phyloP scores from a whole-genome alignment of 2,888 invertebrate species.

The Neoascia interrupta region DNA sequence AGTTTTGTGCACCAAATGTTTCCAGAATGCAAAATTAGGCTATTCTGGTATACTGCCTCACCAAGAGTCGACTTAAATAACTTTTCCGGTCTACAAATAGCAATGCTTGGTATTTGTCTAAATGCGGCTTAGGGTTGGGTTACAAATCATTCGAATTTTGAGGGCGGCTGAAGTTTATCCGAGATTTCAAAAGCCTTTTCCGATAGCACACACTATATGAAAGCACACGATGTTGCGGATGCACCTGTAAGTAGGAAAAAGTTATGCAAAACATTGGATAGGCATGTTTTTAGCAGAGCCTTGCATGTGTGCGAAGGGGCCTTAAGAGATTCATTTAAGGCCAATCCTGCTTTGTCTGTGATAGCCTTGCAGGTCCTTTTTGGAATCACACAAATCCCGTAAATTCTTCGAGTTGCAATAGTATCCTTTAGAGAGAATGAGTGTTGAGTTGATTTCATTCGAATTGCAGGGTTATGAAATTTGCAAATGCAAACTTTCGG shows the following conservation, averaged over 20 bases:
- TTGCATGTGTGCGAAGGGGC: not conserved
- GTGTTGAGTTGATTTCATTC: conserved; percentile 33
- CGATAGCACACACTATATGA: conserved; percentile 37
- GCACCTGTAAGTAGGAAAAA: conserved; percentile 31
- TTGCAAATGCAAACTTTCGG: conserved; percentile 15
- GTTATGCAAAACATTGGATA: conserved; percentile 38
- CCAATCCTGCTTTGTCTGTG: no score
- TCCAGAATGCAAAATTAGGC: conserved; percentile 39
- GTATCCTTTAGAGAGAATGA: not conserved
- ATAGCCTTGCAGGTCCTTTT: conserved; percentile 34
- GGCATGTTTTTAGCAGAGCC: conserved; percentile 10
- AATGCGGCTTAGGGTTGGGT: conserved; percentile 10
- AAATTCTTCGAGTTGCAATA: conserved; percentile 33
- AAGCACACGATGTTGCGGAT: conserved; percentile 25
- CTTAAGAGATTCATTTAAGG: conserved; percentile 12
- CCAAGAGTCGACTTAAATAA: conserved; percentile 38
- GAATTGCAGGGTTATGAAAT: conserved; percentile 23
- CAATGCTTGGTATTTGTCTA: conserved; percentile 14
- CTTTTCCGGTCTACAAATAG: conserved; percentile 38
- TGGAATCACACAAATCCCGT: conserved; percentile 35
- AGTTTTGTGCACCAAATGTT: conserved; percentile 11
- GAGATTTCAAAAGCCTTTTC: conserved; percentile 51
- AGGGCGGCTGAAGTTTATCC: conserved; percentile 33
- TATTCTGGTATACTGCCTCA: conserved; percentile 15
- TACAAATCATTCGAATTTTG: conserved; percentile 20